These are phyloP conservation scores for Eupristina koningsbergeri DNA, from an alignment of 1,140 invertebrate species.

Conservation along the genomic window DNA sequence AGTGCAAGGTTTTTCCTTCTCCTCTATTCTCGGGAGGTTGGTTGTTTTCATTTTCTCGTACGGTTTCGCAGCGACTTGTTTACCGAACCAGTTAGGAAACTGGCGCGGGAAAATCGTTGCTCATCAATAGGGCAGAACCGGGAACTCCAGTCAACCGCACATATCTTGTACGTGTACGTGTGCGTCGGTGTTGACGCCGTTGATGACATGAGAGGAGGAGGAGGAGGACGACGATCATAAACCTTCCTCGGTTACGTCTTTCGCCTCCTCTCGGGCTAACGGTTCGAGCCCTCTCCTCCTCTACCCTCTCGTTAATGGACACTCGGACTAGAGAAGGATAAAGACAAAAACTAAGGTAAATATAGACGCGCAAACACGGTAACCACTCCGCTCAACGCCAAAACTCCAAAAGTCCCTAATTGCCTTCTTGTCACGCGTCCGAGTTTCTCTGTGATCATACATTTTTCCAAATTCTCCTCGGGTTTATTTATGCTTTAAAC, in stretches of 20 bases:
- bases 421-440: slow-evolving; percentile 38
- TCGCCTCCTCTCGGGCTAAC: slow-evolving; percentile 38
- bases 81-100: background rate
- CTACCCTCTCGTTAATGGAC: background rate
- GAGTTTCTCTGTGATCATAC: slow-evolving; percentile 10
- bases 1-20: background rate
- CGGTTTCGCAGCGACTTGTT: background rate
- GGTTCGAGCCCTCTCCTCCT: background rate
- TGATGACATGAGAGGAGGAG: background rate
- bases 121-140: background rate
- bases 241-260: slow-evolving; percentile 41
- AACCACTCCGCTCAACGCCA: background rate
- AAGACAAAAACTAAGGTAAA: slow-evolving; percentile 11
- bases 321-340: background rate
- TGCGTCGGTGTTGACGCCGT: no score
- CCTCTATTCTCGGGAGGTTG: no score
- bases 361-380: slow-evolving; percentile 30
- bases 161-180: background rate
- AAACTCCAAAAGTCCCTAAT: slow-evolving; percentile 28
- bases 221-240: slow-evolving; percentile 19
- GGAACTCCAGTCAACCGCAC: background rate
- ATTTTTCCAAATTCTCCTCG: background rate
- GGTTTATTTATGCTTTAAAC: background rate
- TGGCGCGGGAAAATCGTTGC: background rate
- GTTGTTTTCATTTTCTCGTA: background rate